These are phyloP conservation scores for Eurystomus gularis DNA, from an alignment of 2,113 vertebrate species.

Conservation along the genomic window DNA sequence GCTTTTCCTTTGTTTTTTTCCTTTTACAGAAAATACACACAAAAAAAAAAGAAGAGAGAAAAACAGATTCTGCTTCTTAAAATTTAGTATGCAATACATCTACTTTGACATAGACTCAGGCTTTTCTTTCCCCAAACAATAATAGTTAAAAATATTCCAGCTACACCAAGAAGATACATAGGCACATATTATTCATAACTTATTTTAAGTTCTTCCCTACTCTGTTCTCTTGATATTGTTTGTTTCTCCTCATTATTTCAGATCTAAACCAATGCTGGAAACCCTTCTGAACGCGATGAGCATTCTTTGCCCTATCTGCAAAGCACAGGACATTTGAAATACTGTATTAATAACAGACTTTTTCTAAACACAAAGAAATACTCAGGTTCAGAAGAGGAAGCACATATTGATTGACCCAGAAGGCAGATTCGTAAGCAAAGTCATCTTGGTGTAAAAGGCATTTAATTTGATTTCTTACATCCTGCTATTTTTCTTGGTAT, in stretches of 20 bases:
- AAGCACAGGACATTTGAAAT: not conserved
- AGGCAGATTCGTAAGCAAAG: constrained; percentile 28
- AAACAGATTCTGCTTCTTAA: not conserved
- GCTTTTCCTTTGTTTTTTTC: not conserved
- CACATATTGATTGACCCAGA: not conserved
- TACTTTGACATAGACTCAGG: not conserved
- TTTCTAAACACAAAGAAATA: not conserved
- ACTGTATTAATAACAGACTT: not conserved
- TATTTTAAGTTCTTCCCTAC: not conserved
- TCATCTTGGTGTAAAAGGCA: not conserved
- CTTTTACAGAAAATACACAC: not conserved
- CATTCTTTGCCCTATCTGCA: not conserved
- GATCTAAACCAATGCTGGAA: not conserved
- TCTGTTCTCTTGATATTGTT: not conserved
- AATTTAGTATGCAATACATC: not conserved
- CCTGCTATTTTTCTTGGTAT: not conserved
- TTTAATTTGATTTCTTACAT: not conserved
- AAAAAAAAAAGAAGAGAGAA: not conserved
- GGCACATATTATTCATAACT: not conserved
- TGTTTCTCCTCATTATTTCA: not conserved
- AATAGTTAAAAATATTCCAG: not conserved
- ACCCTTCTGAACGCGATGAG: not conserved
- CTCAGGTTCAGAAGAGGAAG: not conserved
- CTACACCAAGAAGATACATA: not conserved
- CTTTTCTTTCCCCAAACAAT: constrained; percentile 27